Percentiles rank a stretch among this genome's conserved stretches.
Evolutionary conservation across 2,888 invertebrate genomes (phyloP).

Genomic region (Patella pellucida): DNA sequence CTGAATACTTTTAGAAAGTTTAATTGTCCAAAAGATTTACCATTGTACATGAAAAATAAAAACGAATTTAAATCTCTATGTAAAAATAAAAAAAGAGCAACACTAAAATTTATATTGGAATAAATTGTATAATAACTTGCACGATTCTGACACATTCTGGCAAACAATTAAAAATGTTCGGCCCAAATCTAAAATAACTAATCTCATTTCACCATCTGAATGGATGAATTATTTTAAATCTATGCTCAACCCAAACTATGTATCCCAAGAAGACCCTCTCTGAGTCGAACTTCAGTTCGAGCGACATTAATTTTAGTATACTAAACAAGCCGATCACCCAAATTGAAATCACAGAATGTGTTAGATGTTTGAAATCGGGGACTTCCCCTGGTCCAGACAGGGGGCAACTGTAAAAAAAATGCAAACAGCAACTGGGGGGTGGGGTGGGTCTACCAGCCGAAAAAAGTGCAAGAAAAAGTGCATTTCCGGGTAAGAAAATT

Average conservation of each 20-base stretch:
- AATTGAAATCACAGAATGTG: neutral
- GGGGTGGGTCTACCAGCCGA: no score
- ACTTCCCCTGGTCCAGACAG: neutral
- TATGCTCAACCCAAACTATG: neutral
- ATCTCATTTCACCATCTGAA: neutral
- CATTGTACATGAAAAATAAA: neutral
- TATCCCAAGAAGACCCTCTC: neutral
- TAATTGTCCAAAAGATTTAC: neutral
- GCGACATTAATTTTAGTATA: neutral
- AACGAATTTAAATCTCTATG: neutral
- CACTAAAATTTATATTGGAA: neutral
- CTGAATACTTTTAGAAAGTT: neutral
- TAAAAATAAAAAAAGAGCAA: neutral
- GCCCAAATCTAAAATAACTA: neutral
- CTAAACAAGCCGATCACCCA: neutral
- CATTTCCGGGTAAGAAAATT: no score
- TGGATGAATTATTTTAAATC: neutral
- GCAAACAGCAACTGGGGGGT: no score
- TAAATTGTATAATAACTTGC: neutral
- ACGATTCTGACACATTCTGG: neutral
- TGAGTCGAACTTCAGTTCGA: neutral
- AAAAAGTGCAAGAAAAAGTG: no score
- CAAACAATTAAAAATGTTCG: neutral
- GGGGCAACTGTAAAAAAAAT: no score
- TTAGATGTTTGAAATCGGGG: neutral